Conservation (phyloP, 1,140 invertebrate species). For the Drosophila santomea region DNA sequence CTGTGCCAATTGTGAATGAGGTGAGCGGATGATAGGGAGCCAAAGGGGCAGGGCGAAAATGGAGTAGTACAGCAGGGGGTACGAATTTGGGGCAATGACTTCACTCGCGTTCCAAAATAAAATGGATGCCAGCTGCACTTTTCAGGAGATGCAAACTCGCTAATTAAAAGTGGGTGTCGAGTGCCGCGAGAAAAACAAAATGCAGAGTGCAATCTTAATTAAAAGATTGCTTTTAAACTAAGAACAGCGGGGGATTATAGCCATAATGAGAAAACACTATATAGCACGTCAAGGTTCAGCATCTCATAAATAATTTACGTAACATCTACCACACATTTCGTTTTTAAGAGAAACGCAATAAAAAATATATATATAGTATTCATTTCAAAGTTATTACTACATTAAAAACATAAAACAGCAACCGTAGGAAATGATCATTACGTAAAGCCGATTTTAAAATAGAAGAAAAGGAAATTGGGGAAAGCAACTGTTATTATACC, state of each 20-base stretch:
- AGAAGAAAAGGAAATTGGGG: no score
- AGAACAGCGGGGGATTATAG: slow-evolving; percentile 15
- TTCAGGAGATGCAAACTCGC: slow-evolving; percentile 27
- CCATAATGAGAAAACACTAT: slow-evolving; percentile 4
- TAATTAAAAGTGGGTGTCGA: slow-evolving; percentile 44
- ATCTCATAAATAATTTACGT: slow-evolving; percentile 1
- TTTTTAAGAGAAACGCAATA: background rate
- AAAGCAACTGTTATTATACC: no score
- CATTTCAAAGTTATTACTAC: no score
- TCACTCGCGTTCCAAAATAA: slow-evolving; percentile 25
- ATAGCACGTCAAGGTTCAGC: slow-evolving; percentile 4
- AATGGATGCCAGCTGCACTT: slow-evolving; percentile 22
- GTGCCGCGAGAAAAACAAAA: slow-evolving; percentile 18
- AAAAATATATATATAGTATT: no score
- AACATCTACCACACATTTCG: background rate
- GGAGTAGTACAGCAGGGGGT: slow-evolving; percentile 47
- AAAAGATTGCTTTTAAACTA: slow-evolving; percentile 57
- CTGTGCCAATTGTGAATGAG: slow-evolving; percentile 84
- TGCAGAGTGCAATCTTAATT: slow-evolving; percentile 59
- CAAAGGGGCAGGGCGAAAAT: slow-evolving; percentile 7
- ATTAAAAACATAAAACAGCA: no score
- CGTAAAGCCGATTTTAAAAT: no score
- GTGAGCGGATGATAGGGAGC: slow-evolving; percentile 52
- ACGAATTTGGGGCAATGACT: slow-evolving; percentile 61
- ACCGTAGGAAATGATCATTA: no score